Evolutionary conservation across 2,113 vertebrate species (phyloP), one percentile per base, ranked within the genome.

Genomic region (Zosterops borbonicus): DNA sequence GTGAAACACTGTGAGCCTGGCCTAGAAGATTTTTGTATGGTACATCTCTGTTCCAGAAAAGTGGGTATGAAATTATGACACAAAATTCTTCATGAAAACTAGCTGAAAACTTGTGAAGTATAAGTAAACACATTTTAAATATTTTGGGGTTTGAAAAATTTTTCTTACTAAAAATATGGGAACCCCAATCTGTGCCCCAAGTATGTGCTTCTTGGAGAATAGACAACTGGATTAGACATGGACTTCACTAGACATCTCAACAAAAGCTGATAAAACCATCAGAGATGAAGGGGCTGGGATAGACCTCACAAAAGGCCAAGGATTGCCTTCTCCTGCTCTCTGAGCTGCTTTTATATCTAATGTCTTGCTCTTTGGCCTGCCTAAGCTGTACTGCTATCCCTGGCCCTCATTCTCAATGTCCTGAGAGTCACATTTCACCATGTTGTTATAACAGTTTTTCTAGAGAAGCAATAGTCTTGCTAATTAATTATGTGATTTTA

Each of bases 161-260:
- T 59, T 58, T 70, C 6, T 63, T 60, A 35, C 24, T 49, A 53
- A 41, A 28, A 62, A 6, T 62, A 14, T 6, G 6, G 1, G 16
- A 62, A 15, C 11, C 18, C 2, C 15, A 27, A 8, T 33, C 25
- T 77, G 8, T 12, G 20, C 3, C 16, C 10, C 9, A 69, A 5
- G 9, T 11, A 53, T 9, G 3, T 56, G 3, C 18, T 29, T 75
- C 28, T 16, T 14, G 5, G 2, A 14, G 4, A 1, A 17, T 0
- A 68, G 5, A 18, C 5, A 60, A 6, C 7, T 44, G 27, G 3
- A 23, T 47, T 23, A 69, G 23, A 17, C 19, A 25, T 11, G 18
- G 39, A 60, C 23, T 41, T 69, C 28, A 64, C 16, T 3, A 69
- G 23, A 5, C 15, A 55, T 39, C 7, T 73, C 50, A 73, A 50